phyloP scores from a whole-genome alignment of 2,113 vertebrate species.

The Mesitornis unicolor region DNA sequence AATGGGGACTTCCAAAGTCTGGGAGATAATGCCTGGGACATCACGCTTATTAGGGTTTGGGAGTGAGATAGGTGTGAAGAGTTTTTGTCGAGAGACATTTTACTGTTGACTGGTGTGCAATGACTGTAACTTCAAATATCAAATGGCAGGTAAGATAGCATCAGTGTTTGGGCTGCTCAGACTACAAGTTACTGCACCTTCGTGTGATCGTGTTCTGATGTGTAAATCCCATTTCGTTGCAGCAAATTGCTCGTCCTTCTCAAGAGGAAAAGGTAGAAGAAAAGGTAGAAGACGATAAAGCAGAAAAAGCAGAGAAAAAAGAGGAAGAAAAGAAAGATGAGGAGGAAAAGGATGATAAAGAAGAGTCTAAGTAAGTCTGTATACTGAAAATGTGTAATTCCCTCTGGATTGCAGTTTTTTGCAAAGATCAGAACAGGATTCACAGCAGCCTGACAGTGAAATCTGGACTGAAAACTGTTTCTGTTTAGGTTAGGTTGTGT shows the following conservation, averaged over 20 bases:
- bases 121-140: neutral
- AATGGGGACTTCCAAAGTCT: neutral
- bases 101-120: neutral
- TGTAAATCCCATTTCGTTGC: conserved; percentile 46
- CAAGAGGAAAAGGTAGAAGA: conserved; percentile 98
- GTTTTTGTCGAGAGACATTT: neutral
- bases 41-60: neutral
- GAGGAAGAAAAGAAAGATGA: conserved; percentile 99
- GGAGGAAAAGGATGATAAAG: conserved; percentile 98
- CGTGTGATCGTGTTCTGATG: neutral
- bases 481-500: neutral
- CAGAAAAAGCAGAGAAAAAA: conserved; percentile 93
- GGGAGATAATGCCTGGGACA: neutral
- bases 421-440: neutral
- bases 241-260: conserved; percentile 92
- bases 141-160: neutral
- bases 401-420: neutral
- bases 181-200: neutral
- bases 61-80: neutral
- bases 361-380: conserved; percentile 88
- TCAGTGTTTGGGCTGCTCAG: neutral
- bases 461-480: neutral
- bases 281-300: conserved; percentile 94
- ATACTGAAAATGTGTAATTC: neutral
- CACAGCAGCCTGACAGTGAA: neutral